Evolutionary conservation across 1,140 invertebrate genomes (phyloP).

Genomic region (Uloborus diversus): DNA sequence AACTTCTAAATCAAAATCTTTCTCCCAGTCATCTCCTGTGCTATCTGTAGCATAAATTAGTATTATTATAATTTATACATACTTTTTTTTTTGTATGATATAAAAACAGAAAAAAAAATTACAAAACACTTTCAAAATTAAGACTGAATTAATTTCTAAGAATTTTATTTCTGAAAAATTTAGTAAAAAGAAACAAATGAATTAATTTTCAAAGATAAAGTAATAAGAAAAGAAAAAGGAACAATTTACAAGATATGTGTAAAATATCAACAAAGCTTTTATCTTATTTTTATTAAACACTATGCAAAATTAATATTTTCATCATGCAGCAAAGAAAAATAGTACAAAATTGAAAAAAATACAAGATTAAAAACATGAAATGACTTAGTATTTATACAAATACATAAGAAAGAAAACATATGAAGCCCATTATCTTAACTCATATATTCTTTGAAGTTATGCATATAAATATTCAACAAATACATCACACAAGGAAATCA

Average conservation of each 20-base stretch:
- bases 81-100: too few species aligned
- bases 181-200: too few species aligned
- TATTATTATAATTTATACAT: background rate
- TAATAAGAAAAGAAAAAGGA: background rate
- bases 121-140: background rate
- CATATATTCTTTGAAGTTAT: too few species aligned
- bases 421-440: too few species aligned
- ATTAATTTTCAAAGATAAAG: background rate
- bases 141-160: background rate
- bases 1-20: conserved; percentile 57
- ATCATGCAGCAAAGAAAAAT: background rate
- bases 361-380: background rate
- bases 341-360: background rate
- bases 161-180: background rate
- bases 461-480: too few species aligned
- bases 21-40: conserved; percentile 56
- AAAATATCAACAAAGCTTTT: background rate
- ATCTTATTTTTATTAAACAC: background rate
- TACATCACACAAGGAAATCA: too few species aligned
- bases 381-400: too few species aligned
- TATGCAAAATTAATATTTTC: background rate
- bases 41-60: conserved; percentile 25
- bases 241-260: too few species aligned
- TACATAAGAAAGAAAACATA: too few species aligned
- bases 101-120: background rate